Evolutionary conservation across 2,888 invertebrate species (phyloP), one percentile per base, ranked within the genome.

Genomic region (Pammene aurita): DNA sequence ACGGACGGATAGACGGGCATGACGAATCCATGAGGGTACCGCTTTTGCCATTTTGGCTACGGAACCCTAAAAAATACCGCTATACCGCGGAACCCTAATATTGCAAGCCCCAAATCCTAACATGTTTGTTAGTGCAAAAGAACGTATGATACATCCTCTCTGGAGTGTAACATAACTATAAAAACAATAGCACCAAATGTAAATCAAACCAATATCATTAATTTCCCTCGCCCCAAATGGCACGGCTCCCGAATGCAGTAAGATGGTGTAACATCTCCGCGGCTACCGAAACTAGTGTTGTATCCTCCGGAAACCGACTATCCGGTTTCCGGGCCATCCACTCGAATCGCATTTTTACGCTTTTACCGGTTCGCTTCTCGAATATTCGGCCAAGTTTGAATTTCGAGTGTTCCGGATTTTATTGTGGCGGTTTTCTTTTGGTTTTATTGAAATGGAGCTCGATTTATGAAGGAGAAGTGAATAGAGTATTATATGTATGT

Each of bases 311-410:
- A 62, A 52, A 48, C 50, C 41, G 50, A n/a, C 9, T 61, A 13
- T 62, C 62, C 62, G 38, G 50, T 52, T 62, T 62, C 62, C 62
- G 52, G 18, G n/a, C 50, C 52, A 62, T 62, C 48, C 52, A 52
- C 50, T 62, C 41, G 63, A 64, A 64, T 62, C 62, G 63, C 42
- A 64, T 64, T 64, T 52, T 55, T 55, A 55, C 63, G 63, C 55
- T 55, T 64, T 64, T 55, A 55, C 63, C 52, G 54, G 52, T 64
- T 64, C 52, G 41, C 38, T 52, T 52, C 42, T 42, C 52, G 42
- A 11, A 64, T 55, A 64, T 64, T 64, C 52, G 62, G 62, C 18
- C 6, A 61, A 50, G 48, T 61, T 61, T 38, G 62, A 62, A 62
- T 62, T 52, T 52, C 11, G 50, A 62, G 52, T 18, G 62, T 62